phyloP scores from a whole-genome alignment of 2,797 vertebrate genomes.

The Amblyraja radiata region DNA sequence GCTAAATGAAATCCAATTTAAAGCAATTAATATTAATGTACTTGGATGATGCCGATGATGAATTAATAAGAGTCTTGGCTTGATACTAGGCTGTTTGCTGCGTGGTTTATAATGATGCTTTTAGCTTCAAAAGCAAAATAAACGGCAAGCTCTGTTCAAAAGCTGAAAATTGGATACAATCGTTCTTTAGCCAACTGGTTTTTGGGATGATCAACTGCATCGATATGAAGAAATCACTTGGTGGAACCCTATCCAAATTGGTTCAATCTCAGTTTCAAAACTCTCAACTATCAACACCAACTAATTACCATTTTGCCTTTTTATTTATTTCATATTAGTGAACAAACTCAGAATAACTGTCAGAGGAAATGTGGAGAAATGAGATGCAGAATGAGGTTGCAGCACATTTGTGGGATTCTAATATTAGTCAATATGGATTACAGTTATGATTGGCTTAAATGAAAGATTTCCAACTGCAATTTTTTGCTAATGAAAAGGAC shows the following conservation, averaged over 20 bases:
- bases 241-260: constrained; percentile 54
- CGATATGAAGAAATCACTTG: constrained; percentile 64
- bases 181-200: constrained; percentile 61
- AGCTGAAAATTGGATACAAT: constrained; percentile 63
- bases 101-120: constrained; percentile 70
- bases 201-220: constrained; percentile 66
- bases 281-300: constrained; percentile 6
- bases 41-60: constrained; percentile 79
- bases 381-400: not conserved
- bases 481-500: constrained; percentile 59
- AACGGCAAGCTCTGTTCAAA: constrained; percentile 63
- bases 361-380: not conserved
- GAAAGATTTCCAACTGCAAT: constrained; percentile 48
- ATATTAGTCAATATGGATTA: constrained; percentile 33
- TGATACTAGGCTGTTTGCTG: constrained; percentile 73
- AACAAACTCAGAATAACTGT: constrained; percentile 29
- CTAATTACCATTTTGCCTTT: not conserved
- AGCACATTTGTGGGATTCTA: not conserved
- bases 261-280: constrained; percentile 5
- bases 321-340: constrained; percentile 39
- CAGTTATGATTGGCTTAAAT: constrained; percentile 40
- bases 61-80: constrained; percentile 82
- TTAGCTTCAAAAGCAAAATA: constrained; percentile 62
- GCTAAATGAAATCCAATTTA: constrained; percentile 76
- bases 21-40: constrained; percentile 76